Percentiles rank a stretch among this genome's conserved stretches.
Evolutionary conservation across 2,113 vertebrate genomes (phyloP).

Genomic region (Equus przewalskii): DNA sequence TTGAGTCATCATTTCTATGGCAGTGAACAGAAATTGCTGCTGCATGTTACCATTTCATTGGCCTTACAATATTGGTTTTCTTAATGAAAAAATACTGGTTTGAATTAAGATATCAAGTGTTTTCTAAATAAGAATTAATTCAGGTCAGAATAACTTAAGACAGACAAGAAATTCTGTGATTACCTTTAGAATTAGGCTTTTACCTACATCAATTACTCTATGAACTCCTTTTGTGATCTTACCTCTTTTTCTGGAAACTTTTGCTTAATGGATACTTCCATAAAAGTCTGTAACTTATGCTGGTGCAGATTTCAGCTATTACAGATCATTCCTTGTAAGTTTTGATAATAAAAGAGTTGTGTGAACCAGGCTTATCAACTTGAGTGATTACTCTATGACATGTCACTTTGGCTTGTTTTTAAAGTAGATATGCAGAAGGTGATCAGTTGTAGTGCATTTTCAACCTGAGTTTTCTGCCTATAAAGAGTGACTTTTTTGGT

Average conservation of each 20-base stretch:
- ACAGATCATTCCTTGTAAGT: not conserved
- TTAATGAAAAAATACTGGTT: not conserved
- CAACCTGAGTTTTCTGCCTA: not conserved
- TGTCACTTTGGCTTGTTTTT: not conserved
- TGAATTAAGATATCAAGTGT: not conserved
- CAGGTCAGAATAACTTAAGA: not conserved
- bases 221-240: not conserved
- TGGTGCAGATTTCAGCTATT: not conserved
- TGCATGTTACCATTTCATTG: not conserved
- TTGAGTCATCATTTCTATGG: not conserved
- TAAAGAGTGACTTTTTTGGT: not conserved
- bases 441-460: not conserved
- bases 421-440: not conserved
- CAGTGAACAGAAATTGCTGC: not conserved
- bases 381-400: not conserved
- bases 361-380: not conserved
- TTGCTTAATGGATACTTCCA: not conserved
- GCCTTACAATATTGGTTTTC: not conserved
- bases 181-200: not conserved
- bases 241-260: not conserved
- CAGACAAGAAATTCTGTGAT: not conserved
- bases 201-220: not conserved
- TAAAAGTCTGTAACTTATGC: not conserved
- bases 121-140: conserved; percentile 29
- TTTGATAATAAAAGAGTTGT: not conserved